Base-by-base conservation (phyloP, 2,888 invertebrate genomes). In the Drosophila peninsularis region DNA sequence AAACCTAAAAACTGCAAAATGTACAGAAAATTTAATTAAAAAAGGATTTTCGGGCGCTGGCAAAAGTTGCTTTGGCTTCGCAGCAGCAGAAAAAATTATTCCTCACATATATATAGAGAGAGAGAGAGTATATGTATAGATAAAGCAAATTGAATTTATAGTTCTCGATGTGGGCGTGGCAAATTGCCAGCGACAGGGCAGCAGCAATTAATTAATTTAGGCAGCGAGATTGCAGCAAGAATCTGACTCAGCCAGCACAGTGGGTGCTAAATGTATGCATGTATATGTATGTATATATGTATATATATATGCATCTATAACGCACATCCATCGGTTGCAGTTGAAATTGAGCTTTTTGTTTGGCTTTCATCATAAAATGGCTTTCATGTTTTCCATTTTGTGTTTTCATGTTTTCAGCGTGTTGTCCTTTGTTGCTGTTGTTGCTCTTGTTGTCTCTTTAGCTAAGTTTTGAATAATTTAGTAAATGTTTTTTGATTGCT, bases 1-100 rank as follows among this genome's bases (percentile, higher is more conserved):
- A 86, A 86, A 83, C 80, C 83, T 76, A 86, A 86, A 83, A 83
- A 86, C 83, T 83, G 83, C 83, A 86, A 82, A 83, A 86, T 83
- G 83, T 82, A 86, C 83, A 86, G 83, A 83, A 83, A 83, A 83
- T 83, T 83, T 83, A 83, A 83, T 83, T 83, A 83, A 83, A 83
- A 83, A 83, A 86, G 83, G 83, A 86, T 83, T 83, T 83, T 83
- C 76, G 83, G 78, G 67, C 32, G 39, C 75, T 76, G 65, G 81
- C 52, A 73, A 82, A 80, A 86, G 83, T 83, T 83, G 63, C 75
- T 76, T 76, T 73, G 86, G 83, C 86, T 82, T 81, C 82, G 45
- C 56, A 37, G 71, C 83, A 5, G 19, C 14, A 21, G 32, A 37
- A 52, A 50, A 27, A 52, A 52, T 19, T 32, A 30, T 49, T 3